Evolutionary conservation across 2,888 invertebrate genomes (phyloP).

Genomic region (Sinhomidia bicolor): DNA sequence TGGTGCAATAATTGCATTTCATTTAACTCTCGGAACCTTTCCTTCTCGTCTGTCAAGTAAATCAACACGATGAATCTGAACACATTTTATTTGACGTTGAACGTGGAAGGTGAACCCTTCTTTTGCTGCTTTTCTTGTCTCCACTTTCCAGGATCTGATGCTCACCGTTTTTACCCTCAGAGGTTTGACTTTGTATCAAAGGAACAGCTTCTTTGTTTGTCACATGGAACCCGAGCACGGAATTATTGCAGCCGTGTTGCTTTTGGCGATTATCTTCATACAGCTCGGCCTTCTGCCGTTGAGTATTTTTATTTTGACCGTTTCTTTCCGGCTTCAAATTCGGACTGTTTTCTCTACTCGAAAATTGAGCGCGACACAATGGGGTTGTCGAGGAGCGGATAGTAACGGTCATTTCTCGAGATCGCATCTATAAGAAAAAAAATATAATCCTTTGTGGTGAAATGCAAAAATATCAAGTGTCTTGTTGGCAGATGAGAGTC

Average conservation of each 20-base stretch:
- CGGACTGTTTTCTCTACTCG: not conserved
- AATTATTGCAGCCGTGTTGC: not conserved
- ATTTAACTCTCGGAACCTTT: not conserved
- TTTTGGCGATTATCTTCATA: not conserved
- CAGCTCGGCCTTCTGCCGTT: not conserved
- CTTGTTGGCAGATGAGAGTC: not conserved
- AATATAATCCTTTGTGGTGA: not conserved
- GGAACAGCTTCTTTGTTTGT: not conserved
- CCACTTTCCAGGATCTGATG: not conserved
- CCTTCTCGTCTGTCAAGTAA: not conserved
- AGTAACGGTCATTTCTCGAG: not conserved
- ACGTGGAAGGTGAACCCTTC: not conserved
- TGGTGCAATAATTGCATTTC: not conserved
- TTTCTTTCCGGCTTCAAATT: not conserved
- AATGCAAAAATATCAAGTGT: not conserved
- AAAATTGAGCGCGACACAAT: not conserved
- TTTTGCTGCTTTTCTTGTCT: not conserved
- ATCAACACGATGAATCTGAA: not conserved
- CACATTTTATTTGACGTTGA: not conserved
- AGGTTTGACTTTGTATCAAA: not conserved
- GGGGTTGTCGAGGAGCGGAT: not conserved
- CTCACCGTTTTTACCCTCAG: not conserved
- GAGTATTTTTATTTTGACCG: not conserved
- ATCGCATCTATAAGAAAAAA: constrained; percentile 20
- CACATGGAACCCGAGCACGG: not conserved